Evolutionary conservation across 2,888 invertebrate genomes (phyloP).

Genomic region (Holacanthella duospinosa): DNA sequence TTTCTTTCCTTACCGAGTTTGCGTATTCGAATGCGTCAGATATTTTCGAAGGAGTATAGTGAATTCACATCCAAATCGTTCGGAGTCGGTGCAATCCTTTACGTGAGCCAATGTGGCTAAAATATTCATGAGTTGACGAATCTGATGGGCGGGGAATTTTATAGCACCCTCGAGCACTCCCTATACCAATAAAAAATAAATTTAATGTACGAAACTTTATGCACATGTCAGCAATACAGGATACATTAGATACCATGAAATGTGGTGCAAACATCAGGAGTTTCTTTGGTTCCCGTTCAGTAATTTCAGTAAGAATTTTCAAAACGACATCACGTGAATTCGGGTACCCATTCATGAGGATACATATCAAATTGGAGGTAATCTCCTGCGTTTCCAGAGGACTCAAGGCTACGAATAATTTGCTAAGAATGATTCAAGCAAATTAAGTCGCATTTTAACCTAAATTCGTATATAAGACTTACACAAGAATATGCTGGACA

Average conservation of each 20-base stretch:
- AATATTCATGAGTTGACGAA: constrained; percentile 22
- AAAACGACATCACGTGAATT: constrained; percentile 17
- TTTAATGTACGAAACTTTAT: background rate
- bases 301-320: constrained; percentile 18
- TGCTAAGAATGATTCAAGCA: constrained; percentile 9
- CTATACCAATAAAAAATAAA: constrained; percentile 10
- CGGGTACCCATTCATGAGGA: constrained; percentile 16
- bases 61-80: constrained; percentile 21
- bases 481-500: constrained; percentile 15
- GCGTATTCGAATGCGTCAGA: constrained; percentile 15
- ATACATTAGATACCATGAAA: constrained; percentile 28
- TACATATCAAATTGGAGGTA: constrained; percentile 14
- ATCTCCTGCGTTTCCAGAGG: constrained; percentile 19
- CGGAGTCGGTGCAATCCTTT: constrained; percentile 11
- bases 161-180: constrained; percentile 17
- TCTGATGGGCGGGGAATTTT: constrained; percentile 19
- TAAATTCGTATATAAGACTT: no score
- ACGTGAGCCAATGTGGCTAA: constrained; percentile 24
- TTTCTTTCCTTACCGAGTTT: constrained; percentile 6
- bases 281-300: constrained; percentile 17
- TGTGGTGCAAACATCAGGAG: constrained; percentile 20
- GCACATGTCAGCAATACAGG: background rate
- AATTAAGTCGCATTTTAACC: background rate
- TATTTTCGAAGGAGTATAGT: constrained; percentile 25
- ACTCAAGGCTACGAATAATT: constrained; percentile 17